These are phyloP conservation scores for Acanthopagrus latus DNA, from an alignment of 2,797 vertebrate genomes.

Conservation along the genomic window DNA sequence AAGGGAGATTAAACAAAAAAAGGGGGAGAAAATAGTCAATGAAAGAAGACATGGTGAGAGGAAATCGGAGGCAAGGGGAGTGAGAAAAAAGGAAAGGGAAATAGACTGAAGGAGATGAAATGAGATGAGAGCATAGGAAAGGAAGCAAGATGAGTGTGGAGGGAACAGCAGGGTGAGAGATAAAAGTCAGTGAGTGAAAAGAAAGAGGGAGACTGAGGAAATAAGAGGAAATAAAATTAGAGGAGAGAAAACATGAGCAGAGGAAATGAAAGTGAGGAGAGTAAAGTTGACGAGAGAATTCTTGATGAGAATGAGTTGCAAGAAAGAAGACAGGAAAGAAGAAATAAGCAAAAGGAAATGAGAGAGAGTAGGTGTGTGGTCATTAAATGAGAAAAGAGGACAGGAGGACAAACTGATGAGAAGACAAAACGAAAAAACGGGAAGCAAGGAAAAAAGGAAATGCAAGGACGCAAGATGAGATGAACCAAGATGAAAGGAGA, in stretches of 20 bases:
- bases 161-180: neutral
- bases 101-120: neutral
- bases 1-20: neutral
- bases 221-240: neutral
- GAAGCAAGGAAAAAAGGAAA: neutral
- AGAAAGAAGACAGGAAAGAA: neutral
- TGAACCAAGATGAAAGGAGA: neutral
- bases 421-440: neutral
- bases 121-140: neutral
- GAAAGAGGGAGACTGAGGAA: neutral
- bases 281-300: neutral
- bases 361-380: neutral
- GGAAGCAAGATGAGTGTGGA: neutral
- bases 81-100: neutral
- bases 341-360: neutral
- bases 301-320: neutral
- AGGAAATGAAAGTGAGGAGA: neutral
- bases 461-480: neutral
- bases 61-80: neutral
- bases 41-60: neutral
- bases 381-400: neutral
- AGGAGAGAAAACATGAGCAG: neutral
- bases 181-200: constrained; percentile 1
- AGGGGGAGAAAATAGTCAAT: neutral
- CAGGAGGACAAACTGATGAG: too few species aligned